Evolutionary conservation across 23 tunicate genomes (phyloP), one percentile per base, ranked within the genome.

Genomic region (Styela clava): DNA sequence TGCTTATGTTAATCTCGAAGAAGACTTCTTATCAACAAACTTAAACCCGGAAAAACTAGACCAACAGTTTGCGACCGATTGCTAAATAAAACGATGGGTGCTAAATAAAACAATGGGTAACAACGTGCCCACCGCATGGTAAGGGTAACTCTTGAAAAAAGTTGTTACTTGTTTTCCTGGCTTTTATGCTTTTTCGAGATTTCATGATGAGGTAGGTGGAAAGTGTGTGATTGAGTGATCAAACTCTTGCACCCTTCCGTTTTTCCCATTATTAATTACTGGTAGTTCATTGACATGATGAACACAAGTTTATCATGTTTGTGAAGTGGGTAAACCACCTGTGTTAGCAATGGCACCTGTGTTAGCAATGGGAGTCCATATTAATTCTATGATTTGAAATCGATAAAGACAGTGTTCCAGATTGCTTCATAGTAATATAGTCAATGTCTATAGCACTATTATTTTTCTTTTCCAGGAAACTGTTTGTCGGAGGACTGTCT

Each of bases 401-500:
- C 52, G 52, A 24, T 19, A 37, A 28, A 56, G 24, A 1, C 0
- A 20, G 20, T 69, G 61, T 21, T 61, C 1, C 34, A 70, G 5
- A 18, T 52, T 35, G 2, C 80, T 71, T 73, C 12, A 27, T 74
- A 23, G 16, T 83, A 31, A 9, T 34, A 22, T 24, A 23, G 0
- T 1, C 34, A 0, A 32, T 0, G 52, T 7, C 52, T 52, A 28
- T 24, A 9, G 22, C 0, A 76, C 81, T 12, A 0, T 35, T 71
- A 21, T 30, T 71, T 35, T 33, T 64, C 76, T 82, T 31, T 84
- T 86, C 1, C 79, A 89, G 95, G 61, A 95, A 95, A 95, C 95
- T 95, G 86, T 95, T 95, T 80, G 91, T 95, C 74, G 99, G 99
- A 19, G 99, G 99, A 63, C 70, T 95, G 2, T 95, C 99, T 24